Base-by-base conservation (phyloP, 92 coral and sea anemone species). In the Phenganax marumi region DNA sequence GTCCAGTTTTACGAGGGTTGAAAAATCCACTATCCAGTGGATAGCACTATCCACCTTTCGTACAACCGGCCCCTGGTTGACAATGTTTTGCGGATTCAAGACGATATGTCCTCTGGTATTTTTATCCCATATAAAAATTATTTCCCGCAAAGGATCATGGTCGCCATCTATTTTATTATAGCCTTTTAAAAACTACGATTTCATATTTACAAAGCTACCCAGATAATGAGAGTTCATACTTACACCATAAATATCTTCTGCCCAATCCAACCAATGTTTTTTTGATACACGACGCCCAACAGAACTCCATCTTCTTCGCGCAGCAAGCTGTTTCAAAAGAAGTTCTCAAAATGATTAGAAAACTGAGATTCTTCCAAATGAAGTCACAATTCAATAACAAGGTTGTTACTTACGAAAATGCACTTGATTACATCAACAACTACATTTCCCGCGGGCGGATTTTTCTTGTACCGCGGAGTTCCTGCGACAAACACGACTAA, bases 261-360 rank as follows among this genome's bases (percentile, higher is more conserved):
- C 98, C 91, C 91, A 95, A 89, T 95, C 98, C 92, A 95, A 88
- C 98, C 98, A 95, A 70, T 95, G 98, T 7, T 89, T 81, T 69
- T 88, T 95, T 69, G 88, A 88, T 23, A 75, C 88, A 8, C 86
- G 84, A 48, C 83, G 83, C 26, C 83, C 83, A 61, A 61, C 83
- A 1, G 83, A 78, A 78, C 83, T 78, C 12, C 56, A 61, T 50
- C 83, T 17, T 50, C 83, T 61, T 43, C 33, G 65, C 0, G 93
- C 81, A 8, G 97, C 98, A 86, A 86, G 87, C 98, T 95, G 79
- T 17, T 12, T 48, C 16, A 19, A 52, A 25, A 33, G 54, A 70
- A 33, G 23, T 43, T 33, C 0, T 25, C 12, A 49, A 33, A 11
- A 26, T 18, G 0, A 43, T 7, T 70, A 21, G 7, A 19, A 26